Conservation (phyloP, 2,113 vertebrate genomes). For the Burhinus bistriatus region DNA sequence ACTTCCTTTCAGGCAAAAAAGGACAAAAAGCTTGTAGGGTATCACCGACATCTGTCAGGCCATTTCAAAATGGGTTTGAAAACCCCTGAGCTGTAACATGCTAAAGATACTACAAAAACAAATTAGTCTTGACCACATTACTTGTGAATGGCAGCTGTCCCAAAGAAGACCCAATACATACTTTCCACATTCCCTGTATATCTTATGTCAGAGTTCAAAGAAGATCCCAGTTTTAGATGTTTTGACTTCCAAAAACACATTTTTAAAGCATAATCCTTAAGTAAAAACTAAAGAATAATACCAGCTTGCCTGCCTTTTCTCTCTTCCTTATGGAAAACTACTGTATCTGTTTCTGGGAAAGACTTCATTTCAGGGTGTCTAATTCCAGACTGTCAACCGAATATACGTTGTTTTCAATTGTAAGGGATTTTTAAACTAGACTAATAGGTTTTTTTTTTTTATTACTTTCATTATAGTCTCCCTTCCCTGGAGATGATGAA, state of each 20-base stretch:
- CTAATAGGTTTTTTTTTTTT: neutral
- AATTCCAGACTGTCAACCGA: neutral
- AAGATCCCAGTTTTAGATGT: neutral
- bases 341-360: neutral
- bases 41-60: neutral
- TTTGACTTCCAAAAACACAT: neutral
- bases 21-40: neutral
- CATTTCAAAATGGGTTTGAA: neutral
- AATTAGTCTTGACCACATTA: neutral
- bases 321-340: neutral
- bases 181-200: neutral
- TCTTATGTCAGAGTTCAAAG: neutral
- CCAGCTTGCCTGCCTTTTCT: neutral
- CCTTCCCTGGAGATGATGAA: conserved; percentile 97
- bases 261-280: neutral
- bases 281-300: neutral
- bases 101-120: neutral
- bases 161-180: neutral
- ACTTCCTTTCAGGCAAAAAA: neutral
- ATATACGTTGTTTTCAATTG: neutral
- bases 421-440: neutral
- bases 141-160: neutral
- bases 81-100: neutral
- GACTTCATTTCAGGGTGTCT: neutral
- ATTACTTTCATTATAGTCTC: conserved; percentile 78